Evolutionary conservation across 2,113 vertebrate genomes (phyloP).

Genomic region (Megaleporinus macrocephalus): DNA sequence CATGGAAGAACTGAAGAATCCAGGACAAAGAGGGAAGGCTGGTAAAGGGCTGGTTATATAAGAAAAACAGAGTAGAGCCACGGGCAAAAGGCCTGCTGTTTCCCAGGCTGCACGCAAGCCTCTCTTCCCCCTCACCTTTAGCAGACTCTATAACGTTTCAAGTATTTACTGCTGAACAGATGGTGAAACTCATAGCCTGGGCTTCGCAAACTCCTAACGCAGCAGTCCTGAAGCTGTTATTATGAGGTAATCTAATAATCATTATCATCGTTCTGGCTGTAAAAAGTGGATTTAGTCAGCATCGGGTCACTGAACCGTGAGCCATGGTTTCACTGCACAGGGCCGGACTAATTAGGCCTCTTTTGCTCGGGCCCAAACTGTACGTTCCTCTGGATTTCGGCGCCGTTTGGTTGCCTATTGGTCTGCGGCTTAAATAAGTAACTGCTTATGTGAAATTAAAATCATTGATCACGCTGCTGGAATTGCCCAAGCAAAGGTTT

Average conservation of each 20-base stretch:
- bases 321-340: not conserved
- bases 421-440: not conserved
- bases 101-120: too few species aligned
- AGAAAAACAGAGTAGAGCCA: not conserved
- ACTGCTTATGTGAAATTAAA: not conserved
- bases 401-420: too few species aligned
- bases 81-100: not conserved
- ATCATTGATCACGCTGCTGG: too few species aligned
- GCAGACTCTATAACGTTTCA: not conserved
- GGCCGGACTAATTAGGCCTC: not conserved
- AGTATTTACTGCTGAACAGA: not conserved
- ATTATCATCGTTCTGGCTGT: slow-evolving; percentile 1
- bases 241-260: slow-evolving; percentile 17
- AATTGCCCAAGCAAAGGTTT: too few species aligned
- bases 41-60: not conserved
- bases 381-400: not conserved
- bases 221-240: not conserved
- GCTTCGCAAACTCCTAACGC: not conserved
- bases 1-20: too few species aligned
- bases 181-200: not conserved
- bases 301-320: slow-evolving; percentile 8
- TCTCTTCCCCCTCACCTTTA: not conserved
- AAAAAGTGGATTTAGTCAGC: not conserved
- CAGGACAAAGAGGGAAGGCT: not conserved
- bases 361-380: not conserved